Evolutionary conservation across 2,113 vertebrate genomes (phyloP).

Genomic region (Speoplatyrhinus poulsoni): DNA sequence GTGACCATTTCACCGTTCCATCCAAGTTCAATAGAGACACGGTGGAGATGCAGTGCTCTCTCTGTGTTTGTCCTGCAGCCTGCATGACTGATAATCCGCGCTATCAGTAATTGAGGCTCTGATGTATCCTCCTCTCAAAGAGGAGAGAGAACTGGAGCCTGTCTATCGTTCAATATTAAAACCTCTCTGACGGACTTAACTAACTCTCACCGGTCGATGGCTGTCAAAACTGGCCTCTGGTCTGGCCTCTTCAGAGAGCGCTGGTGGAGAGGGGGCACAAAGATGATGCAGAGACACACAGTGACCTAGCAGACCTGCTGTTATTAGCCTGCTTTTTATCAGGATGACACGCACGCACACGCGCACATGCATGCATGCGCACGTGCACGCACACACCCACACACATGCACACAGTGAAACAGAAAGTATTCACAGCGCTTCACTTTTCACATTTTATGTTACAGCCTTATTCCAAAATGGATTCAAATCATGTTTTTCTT

Average conservation of each 20-base stretch:
- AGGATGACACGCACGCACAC: conserved; percentile 22
- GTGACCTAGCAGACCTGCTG: conserved; percentile 35
- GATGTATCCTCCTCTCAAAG: conserved; percentile 48
- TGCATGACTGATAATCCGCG: conserved; percentile 19
- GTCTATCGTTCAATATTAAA: conserved; percentile 67
- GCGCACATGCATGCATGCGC: not conserved
- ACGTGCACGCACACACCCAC: conserved; percentile 6
- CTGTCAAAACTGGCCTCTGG: conserved; percentile 39
- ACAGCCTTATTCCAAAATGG: no score
- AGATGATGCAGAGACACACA: conserved; percentile 30
- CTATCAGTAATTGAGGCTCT: conserved; percentile 62
- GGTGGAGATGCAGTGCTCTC: not conserved
- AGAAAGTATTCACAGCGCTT: no score
- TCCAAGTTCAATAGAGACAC: not conserved
- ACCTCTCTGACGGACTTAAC: conserved; percentile 64
- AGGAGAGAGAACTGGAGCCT: conserved; percentile 60
- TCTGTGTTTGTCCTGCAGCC: conserved; percentile 9
- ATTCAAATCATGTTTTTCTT: no score
- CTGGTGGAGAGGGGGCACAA: conserved; percentile 26
- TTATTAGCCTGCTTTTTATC: conserved; percentile 20
- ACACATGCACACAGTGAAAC: not conserved
- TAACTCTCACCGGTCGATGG: conserved; percentile 68
- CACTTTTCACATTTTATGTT: no score
- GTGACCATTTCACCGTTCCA: not conserved
- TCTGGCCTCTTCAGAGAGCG: conserved; percentile 32